Conservation (phyloP, 2,888 invertebrate genomes). For the Blera fallax region DNA sequence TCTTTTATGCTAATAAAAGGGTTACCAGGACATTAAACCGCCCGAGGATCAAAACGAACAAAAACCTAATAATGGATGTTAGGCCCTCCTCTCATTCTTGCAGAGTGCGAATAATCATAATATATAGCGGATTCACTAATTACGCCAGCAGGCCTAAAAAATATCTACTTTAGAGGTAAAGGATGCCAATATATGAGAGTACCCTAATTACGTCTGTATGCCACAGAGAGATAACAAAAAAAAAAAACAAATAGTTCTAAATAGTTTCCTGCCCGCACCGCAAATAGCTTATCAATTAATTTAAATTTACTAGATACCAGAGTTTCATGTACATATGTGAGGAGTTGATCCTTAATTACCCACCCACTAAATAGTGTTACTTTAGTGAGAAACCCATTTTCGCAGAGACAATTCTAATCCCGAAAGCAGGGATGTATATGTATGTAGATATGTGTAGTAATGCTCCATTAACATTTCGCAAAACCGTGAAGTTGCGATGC, state of each 20-base stretch:
- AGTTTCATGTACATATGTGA: slow-evolving; percentile 44
- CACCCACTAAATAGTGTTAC: slow-evolving; percentile 49
- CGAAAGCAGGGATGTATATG: slow-evolving; percentile 10
- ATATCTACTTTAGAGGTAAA: slow-evolving; percentile 55
- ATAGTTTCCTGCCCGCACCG: slow-evolving; percentile 47
- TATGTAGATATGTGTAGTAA: slow-evolving; percentile 21
- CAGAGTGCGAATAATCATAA: slow-evolving; percentile 65
- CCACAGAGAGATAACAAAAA: slow-evolving; percentile 58
- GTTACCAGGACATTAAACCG: slow-evolving; percentile 71
- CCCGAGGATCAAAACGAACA: slow-evolving; percentile 68
- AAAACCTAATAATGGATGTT: slow-evolving; percentile 72
- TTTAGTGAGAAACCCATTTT: slow-evolving; percentile 28
- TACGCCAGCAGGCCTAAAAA: slow-evolving; percentile 48
- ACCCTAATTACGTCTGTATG: slow-evolving; percentile 62
- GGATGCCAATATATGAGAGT: slow-evolving; percentile 36
- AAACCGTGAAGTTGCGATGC: slow-evolving; percentile 60
- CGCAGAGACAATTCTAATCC: slow-evolving; percentile 60
- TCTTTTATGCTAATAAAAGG: slow-evolving; percentile 72
- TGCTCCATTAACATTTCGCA: slow-evolving; percentile 64
- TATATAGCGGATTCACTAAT: slow-evolving; percentile 68
- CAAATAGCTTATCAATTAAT: slow-evolving; percentile 74
- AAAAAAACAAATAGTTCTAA: slow-evolving; percentile 18
- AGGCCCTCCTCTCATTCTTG: slow-evolving; percentile 28
- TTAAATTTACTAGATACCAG: slow-evolving; percentile 73
- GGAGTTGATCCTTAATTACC: slow-evolving; percentile 72